Evolutionary conservation across 1,140 invertebrate genomes (phyloP).

Genomic region (Radopholus similis): DNA sequence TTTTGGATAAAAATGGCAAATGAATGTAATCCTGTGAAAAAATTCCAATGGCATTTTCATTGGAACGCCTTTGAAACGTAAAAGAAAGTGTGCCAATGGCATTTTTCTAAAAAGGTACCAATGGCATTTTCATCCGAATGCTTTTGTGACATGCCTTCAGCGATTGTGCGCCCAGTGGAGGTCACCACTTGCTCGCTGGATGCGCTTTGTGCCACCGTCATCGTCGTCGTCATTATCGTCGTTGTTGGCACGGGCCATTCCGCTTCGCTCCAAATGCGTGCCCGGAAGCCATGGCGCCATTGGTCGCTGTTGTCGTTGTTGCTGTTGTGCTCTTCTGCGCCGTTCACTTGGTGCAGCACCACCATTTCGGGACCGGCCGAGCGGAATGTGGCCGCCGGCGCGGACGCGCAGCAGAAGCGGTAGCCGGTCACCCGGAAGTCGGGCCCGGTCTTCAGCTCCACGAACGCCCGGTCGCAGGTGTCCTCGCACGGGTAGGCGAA

Average conservation of each 20-base stretch:
- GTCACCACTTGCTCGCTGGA: not conserved
- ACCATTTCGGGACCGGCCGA: slow-evolving; percentile 45
- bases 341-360: slow-evolving; percentile 48
- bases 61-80: too few relatives aligned
- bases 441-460: slow-evolving; percentile 46
- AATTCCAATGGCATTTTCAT: too few relatives aligned
- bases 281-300: not conserved
- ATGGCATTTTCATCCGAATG: too few relatives aligned
- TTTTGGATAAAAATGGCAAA: too few relatives aligned
- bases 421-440: slow-evolving; percentile 50
- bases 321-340: slow-evolving; percentile 3
- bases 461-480: slow-evolving; percentile 56
- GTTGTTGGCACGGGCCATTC: not conserved
- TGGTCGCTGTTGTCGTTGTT: not conserved
- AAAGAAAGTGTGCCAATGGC: too few relatives aligned
- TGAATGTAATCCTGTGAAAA: too few relatives aligned
- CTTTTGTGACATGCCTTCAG: too few relatives aligned
- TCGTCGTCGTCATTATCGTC: not conserved
- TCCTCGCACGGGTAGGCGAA: slow-evolving; percentile 57
- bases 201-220: not conserved
- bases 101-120: too few relatives aligned
- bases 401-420: slow-evolving; percentile 49
- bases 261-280: slow-evolving; percentile 19
- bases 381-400: slow-evolving; percentile 40
- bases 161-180: too few relatives aligned